Evolutionary conservation across 2,113 vertebrate genomes (phyloP).

Genomic region (Ammodytes marinus): DNA sequence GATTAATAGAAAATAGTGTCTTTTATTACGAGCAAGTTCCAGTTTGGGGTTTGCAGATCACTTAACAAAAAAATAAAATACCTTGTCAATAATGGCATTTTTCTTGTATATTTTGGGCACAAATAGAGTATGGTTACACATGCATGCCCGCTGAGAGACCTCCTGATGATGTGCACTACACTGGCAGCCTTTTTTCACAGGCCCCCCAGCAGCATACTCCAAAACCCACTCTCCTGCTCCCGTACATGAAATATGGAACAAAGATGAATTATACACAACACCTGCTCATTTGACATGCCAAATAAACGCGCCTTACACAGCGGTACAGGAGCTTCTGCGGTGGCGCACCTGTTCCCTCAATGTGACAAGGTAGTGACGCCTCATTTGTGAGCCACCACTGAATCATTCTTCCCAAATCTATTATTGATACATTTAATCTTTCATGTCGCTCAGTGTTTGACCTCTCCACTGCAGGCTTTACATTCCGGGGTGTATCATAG

Average conservation of each 20-base stretch:
- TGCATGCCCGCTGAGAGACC: constrained; percentile 23
- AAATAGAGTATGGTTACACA: neutral
- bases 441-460: constrained; percentile 72
- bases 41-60: constrained; percentile 12
- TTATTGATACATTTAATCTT: constrained; percentile 80
- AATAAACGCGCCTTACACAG: constrained; percentile 65
- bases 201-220: constrained; percentile 38
- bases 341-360: constrained; percentile 79
- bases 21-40: constrained; percentile 40
- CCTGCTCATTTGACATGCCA: constrained; percentile 84
- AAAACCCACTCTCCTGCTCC: constrained; percentile 53
- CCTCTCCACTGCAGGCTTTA: constrained; percentile 47
- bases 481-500: constrained; percentile 45
- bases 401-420: constrained; percentile 69
- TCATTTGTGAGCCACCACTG: constrained; percentile 69
- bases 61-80: neutral
- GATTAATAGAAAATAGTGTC: constrained; percentile 33
- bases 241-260: constrained; percentile 82
- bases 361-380: constrained; percentile 71
- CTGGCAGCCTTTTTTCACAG: constrained; percentile 43
- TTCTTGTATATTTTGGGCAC: neutral
- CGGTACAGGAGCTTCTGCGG: constrained; percentile 57
- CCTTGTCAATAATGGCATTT: neutral
- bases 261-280: constrained; percentile 86
- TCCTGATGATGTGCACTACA: constrained; percentile 43